phyloP scores from a whole-genome alignment of 2,113 vertebrate genomes.

The Chaetodon trifascialis region DNA sequence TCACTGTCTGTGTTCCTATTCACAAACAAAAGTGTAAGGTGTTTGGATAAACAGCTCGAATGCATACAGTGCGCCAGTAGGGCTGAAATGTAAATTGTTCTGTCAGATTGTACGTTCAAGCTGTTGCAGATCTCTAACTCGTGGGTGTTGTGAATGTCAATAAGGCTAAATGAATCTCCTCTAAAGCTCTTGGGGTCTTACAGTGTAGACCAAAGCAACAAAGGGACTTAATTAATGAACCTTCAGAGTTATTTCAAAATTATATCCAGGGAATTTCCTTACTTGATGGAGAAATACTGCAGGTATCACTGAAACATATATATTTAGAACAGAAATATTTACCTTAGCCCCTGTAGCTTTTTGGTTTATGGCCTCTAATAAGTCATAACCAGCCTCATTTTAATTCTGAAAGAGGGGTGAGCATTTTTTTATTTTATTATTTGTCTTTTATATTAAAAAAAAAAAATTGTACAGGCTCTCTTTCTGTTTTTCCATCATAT shows the following conservation, averaged over 20 bases:
- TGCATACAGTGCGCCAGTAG: background rate
- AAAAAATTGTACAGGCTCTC: background rate
- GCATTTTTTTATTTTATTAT: too few relatives aligned
- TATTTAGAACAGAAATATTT: background rate
- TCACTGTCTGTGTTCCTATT: background rate
- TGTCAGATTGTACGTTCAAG: slow-evolving; percentile 33
- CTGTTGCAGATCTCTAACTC: slow-evolving; percentile 27
- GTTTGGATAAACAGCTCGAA: slow-evolving; percentile 1
- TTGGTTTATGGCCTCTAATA: background rate
- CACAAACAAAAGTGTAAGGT: background rate
- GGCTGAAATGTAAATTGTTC: slow-evolving; percentile 27
- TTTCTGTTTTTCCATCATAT: slow-evolving; percentile 15
- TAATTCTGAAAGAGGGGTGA: background rate
- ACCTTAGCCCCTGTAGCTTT: background rate
- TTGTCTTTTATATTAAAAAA: background rate
- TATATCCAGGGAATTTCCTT: slow-evolving; percentile 1
- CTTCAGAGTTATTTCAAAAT: slow-evolving; percentile 19
- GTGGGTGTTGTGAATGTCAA: slow-evolving; percentile 48
- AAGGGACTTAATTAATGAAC: slow-evolving; percentile 45
- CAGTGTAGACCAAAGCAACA: slow-evolving; percentile 29
- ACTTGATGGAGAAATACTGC: slow-evolving; percentile 3
- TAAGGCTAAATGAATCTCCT: slow-evolving; percentile 44
- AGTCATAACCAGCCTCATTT: background rate
- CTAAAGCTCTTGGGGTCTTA: slow-evolving; percentile 28
- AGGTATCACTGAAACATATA: background rate